Evolutionary conservation across 2,113 vertebrate species (phyloP).

Genomic region (Cavia porcellus): DNA sequence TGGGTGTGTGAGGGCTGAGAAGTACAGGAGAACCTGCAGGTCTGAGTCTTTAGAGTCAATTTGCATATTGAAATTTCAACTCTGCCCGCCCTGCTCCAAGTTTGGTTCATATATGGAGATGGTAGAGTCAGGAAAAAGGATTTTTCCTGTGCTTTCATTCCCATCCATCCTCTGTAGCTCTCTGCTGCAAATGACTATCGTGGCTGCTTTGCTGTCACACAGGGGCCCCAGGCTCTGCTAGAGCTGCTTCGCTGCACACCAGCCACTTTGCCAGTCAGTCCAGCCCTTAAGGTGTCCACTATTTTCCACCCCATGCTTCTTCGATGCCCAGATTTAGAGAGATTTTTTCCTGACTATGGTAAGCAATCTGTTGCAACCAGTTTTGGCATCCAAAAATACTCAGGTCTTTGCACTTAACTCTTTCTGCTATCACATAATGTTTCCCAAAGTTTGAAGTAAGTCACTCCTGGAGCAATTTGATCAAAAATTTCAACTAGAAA

Average conservation of each 20-base stretch:
- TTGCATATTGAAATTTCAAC: conserved; percentile 8
- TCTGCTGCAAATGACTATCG: background rate
- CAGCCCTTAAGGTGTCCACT: background rate
- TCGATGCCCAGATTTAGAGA: background rate
- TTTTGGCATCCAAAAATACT: background rate
- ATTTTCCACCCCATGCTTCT: background rate
- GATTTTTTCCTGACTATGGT: background rate
- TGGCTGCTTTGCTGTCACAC: background rate
- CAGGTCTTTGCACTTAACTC: background rate
- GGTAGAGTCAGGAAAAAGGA: background rate
- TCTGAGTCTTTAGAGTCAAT: background rate
- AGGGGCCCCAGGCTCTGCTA: background rate
- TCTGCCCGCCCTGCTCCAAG: background rate
- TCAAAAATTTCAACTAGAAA: conserved; percentile 19
- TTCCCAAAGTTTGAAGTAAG: background rate
- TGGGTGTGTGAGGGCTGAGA: background rate
- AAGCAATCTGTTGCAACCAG: background rate
- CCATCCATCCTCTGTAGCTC: background rate
- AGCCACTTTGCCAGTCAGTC: background rate
- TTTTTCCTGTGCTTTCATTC: background rate
- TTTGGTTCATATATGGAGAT: background rate
- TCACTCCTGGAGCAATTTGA: background rate
- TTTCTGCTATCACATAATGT: background rate
- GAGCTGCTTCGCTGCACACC: background rate
- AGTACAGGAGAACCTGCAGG: background rate